Conservation (phyloP, 2,797 vertebrate genomes). For the Macropus fuliginosus region DNA sequence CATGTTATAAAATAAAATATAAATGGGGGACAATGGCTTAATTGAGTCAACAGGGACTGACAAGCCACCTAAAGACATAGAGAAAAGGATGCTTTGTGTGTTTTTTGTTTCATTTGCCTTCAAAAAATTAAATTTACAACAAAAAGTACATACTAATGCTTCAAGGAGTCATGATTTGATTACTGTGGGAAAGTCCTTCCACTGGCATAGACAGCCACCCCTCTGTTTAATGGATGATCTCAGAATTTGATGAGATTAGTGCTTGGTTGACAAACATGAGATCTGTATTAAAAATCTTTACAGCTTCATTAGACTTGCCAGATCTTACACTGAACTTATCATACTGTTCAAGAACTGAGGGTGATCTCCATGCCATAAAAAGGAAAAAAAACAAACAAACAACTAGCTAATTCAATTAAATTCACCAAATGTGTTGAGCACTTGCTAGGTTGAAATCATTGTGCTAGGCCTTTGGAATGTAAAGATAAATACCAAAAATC, state of each 20-base stretch:
- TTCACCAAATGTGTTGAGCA: background rate
- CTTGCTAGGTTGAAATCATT: background rate
- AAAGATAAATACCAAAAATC: background rate
- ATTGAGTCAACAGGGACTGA: background rate
- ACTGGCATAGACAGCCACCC: background rate
- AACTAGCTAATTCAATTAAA: background rate
- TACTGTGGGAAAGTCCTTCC: background rate
- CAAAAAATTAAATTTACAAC: background rate
- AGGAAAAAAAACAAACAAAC: background rate
- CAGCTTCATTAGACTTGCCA: background rate
- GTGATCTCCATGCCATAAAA: background rate
- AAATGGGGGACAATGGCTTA: background rate
- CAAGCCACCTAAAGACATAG: background rate
- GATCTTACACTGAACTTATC: background rate
- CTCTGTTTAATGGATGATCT: background rate
- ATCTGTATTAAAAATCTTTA: background rate
- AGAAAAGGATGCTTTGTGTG: background rate
- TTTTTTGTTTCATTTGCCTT: background rate
- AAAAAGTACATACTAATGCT: background rate
- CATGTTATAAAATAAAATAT: conserved; percentile 14
- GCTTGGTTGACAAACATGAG: background rate
- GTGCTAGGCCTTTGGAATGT: background rate
- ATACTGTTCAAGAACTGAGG: background rate
- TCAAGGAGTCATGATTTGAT: background rate
- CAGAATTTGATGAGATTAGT: background rate